A percentile compares a stretch with the other conserved stretches of the same genome.
Evolutionary conservation across 2,888 invertebrate species (phyloP).

Genomic region (Chalcis sispes): DNA sequence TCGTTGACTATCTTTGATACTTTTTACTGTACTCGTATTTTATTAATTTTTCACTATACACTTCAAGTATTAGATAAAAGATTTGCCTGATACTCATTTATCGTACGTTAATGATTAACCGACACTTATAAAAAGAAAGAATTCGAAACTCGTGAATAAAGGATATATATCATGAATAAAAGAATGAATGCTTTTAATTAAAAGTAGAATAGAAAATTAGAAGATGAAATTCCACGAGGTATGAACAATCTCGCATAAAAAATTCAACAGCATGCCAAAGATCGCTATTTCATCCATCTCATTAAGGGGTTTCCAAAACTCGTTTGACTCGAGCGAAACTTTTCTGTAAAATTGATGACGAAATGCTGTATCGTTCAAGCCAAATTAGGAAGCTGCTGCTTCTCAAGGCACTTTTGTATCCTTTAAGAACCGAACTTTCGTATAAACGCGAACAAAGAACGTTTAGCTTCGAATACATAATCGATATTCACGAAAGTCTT

Average conservation of each 20-base stretch:
- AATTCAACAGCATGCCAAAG: neutral
- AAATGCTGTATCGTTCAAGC: constrained; percentile 21
- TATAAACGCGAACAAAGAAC: neutral
- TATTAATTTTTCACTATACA: no score
- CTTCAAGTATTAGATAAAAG: no score
- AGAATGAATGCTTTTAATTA: constrained; percentile 5
- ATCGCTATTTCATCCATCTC: constrained; percentile 13
- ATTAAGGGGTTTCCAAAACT: constrained; percentile 36
- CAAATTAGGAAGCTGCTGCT: constrained; percentile 23
- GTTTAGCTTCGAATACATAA: constrained; percentile 27
- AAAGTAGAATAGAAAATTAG: neutral
- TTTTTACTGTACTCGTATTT: no score
- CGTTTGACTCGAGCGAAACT: constrained; percentile 33
- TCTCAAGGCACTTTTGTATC: constrained; percentile 2
- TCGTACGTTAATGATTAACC: no score
- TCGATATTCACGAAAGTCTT: constrained; percentile 29
- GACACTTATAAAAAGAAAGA: no score
- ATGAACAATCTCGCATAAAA: constrained; percentile 9
- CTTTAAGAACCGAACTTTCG: constrained; percentile 21
- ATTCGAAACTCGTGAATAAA: neutral
- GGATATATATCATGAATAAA: no score
- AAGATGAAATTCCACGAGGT: neutral
- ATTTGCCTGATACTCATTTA: no score
- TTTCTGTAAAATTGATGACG: constrained; percentile 39
- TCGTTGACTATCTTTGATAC: no score